A percentile compares a stretch with the other conserved stretches of the same genome.
Evolutionary conservation across 2,888 invertebrate species (phyloP).

Genomic region (Papilio protenor): DNA sequence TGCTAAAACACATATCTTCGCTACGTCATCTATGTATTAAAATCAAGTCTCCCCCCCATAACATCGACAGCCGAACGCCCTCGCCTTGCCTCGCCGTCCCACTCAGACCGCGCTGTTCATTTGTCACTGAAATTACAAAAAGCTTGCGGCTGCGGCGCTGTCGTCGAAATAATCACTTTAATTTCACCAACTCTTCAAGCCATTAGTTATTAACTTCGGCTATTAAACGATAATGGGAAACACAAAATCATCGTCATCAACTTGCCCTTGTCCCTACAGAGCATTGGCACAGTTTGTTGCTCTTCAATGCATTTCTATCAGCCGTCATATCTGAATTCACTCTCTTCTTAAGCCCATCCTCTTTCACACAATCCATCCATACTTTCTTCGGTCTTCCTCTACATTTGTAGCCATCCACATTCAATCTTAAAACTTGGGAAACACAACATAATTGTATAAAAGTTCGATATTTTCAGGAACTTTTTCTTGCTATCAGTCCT

Average conservation of each 20-base stretch:
- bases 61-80: constrained; percentile 51
- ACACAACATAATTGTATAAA: not conserved
- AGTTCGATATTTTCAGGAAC: not conserved
- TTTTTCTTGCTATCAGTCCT: constrained; percentile 57
- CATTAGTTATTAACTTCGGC: constrained; percentile 50
- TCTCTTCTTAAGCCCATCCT: too few relatives aligned
- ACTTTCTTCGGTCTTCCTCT: too few relatives aligned
- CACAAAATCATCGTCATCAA: too few relatives aligned
- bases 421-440: too few relatives aligned
- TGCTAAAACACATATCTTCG: constrained; percentile 49
- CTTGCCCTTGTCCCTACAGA: too few relatives aligned
- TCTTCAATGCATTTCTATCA: too few relatives aligned
- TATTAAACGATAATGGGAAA: constrained; percentile 47
- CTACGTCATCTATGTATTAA: constrained; percentile 59
- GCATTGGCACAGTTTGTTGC: too few relatives aligned
- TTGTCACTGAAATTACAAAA: constrained; percentile 79
- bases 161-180: constrained; percentile 61
- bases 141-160: constrained; percentile 65
- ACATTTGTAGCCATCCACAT: too few relatives aligned
- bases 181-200: constrained; percentile 59
- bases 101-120: constrained; percentile 65
- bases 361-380: too few relatives aligned
- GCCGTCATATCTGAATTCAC: too few relatives aligned
- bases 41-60: constrained; percentile 59
- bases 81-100: constrained; percentile 44